Percentiles rank a stretch among this genome's conserved stretches.
Conservation (phyloP, 2,797 vertebrate genomes). For the Enteromius argenteus region DNA sequence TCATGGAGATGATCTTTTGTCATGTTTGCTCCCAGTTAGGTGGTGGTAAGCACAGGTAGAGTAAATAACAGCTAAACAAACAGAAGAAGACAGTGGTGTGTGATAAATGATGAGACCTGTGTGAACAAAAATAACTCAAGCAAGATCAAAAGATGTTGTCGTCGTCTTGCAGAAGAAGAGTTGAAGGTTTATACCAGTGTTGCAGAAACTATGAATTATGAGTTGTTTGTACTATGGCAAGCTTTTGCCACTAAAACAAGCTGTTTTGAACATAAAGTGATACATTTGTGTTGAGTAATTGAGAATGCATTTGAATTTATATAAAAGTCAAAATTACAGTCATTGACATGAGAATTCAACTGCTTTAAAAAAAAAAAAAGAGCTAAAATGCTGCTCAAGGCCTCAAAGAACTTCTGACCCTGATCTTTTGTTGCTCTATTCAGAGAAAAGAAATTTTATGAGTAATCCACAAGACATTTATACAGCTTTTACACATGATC, state of each 20-base stretch:
- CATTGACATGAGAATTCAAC: not conserved
- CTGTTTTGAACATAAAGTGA: not conserved
- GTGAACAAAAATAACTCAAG: conserved; percentile 53
- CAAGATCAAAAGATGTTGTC: conserved; percentile 46
- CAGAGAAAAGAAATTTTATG: conserved; percentile 11
- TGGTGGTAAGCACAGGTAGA: conserved; percentile 61
- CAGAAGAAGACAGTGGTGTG: conserved; percentile 87
- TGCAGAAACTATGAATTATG: not conserved
- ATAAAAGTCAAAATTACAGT: no score
- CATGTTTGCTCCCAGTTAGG: conserved; percentile 47
- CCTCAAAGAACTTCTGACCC: not conserved
- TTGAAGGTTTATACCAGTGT: not conserved
- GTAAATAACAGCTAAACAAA: conserved; percentile 91
- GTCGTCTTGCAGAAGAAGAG: not conserved
- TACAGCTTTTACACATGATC: conserved; percentile 24
- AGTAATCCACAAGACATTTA: conserved; percentile 26
- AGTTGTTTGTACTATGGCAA: not conserved
- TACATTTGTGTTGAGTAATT: not conserved
- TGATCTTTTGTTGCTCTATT: not conserved
- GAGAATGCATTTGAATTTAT: not conserved
- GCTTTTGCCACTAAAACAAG: not conserved
- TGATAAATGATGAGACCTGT: conserved; percentile 85
- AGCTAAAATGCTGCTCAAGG: not conserved
- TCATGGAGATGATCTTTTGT: conserved; percentile 49
- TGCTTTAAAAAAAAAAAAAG: not conserved